phyloP scores from a whole-genome alignment of 2,888 invertebrate species.

The Tridacna crocea region DNA sequence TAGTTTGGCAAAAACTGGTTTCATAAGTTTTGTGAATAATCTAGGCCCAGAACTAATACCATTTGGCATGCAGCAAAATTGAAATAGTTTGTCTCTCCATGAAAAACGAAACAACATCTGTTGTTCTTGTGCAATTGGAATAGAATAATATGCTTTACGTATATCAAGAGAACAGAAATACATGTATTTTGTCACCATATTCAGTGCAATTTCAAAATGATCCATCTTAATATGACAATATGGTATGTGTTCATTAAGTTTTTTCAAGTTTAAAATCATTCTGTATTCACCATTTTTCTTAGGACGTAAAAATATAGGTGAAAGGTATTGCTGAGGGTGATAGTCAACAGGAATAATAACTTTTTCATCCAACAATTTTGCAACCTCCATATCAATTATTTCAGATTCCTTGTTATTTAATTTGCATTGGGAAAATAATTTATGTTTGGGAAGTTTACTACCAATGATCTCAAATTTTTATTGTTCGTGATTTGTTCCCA shows the following conservation, averaged over 20 bases:
- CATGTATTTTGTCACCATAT: slow-evolving; percentile 38
- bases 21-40: slow-evolving; percentile 62
- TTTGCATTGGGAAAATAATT: slow-evolving; percentile 18
- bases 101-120: slow-evolving; percentile 48
- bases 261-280: slow-evolving; percentile 50
- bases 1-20: slow-evolving; percentile 56
- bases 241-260: slow-evolving; percentile 43
- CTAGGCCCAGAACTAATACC: slow-evolving; percentile 51
- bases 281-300: slow-evolving; percentile 51
- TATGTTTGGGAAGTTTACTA: not conserved
- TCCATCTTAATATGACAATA: slow-evolving; percentile 61
- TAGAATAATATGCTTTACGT: slow-evolving; percentile 45
- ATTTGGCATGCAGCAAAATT: slow-evolving; percentile 46
- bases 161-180: slow-evolving; percentile 50
- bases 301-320: slow-evolving; percentile 27
- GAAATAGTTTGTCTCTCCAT: slow-evolving; percentile 48
- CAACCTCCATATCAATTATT: slow-evolving; percentile 11
- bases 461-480: slow-evolving; percentile 13
- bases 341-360: slow-evolving; percentile 8
- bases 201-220: slow-evolving; percentile 49
- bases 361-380: slow-evolving; percentile 15
- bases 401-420: not conserved
- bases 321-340: slow-evolving; percentile 16
- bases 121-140: slow-evolving; percentile 40
- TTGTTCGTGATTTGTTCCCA: slow-evolving; percentile 1